phyloP scores from a whole-genome alignment of 2,888 invertebrate species.

The Pterobdella sp. region DNA sequence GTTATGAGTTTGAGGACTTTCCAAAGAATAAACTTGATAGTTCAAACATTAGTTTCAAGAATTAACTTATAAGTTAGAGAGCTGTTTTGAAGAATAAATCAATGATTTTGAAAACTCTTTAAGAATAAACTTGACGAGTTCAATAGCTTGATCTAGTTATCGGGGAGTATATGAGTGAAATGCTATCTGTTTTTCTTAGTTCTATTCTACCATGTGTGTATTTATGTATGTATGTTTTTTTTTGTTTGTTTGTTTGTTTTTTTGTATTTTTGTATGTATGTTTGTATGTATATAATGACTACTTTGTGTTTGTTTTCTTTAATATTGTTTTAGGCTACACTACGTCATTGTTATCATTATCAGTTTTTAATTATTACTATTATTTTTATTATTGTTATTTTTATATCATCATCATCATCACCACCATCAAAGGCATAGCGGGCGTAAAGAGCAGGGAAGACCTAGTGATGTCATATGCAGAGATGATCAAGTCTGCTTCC shows the following conservation, averaged over 20 bases:
- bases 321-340: background rate
- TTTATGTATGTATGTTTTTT: background rate
- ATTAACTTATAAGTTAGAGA: too few species aligned
- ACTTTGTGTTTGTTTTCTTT: background rate
- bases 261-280: background rate
- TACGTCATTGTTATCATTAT: background rate
- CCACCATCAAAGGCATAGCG: conserved; percentile 56
- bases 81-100: too few species aligned
- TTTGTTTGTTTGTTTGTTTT: background rate
- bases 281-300: background rate
- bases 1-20: too few species aligned
- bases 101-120: too few species aligned
- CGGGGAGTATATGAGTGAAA: background rate
- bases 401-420: background rate
- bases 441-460: conserved; percentile 65
- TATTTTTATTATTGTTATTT: background rate
- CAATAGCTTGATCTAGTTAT: background rate
- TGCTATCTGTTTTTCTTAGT: background rate
- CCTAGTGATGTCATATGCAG: conserved; percentile 57
- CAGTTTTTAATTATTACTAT: background rate
- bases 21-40: too few species aligned
- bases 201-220: background rate
- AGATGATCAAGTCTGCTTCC: background rate
- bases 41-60: too few species aligned
- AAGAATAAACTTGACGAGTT: too few species aligned